A percentile compares a stretch with the other conserved stretches of the same genome.
Conservation (phyloP, 1,140 invertebrate species). For the Potamilus streckersoni region DNA sequence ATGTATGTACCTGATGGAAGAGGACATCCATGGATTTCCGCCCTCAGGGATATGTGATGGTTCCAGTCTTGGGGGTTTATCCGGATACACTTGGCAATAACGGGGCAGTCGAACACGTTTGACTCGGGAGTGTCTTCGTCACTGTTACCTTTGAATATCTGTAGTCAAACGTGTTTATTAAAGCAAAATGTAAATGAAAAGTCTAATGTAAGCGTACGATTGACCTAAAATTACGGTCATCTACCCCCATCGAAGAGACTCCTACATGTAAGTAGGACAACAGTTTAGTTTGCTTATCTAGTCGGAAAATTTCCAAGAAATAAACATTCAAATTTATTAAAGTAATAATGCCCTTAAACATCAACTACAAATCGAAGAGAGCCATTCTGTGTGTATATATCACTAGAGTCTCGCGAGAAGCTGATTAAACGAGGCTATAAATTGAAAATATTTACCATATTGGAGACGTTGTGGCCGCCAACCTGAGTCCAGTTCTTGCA, state of each 20-base stretch:
- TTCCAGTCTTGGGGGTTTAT: constrained; percentile 42
- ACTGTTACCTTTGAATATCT: constrained; percentile 46
- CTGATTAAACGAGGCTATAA: background rate
- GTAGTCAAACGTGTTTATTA: constrained; percentile 7
- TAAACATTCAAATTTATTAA: background rate
- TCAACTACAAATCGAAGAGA: background rate
- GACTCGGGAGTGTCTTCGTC: constrained; percentile 37
- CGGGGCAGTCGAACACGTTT: constrained; percentile 38
- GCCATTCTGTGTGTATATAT: background rate
- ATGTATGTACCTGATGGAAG: constrained; percentile 17
- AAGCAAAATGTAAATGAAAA: background rate
- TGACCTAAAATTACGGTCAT: background rate
- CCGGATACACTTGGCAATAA: constrained; percentile 45
- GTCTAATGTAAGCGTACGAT: too few relatives aligned
- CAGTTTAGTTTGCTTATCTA: background rate
- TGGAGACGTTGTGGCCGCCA: constrained; percentile 27
- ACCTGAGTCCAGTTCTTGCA: constrained; percentile 36
- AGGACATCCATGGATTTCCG: constrained; percentile 46
- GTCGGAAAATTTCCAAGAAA: background rate
- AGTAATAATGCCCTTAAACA: background rate
- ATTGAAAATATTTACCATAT: constrained; percentile 19
- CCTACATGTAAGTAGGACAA: background rate
- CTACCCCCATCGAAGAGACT: too few relatives aligned
- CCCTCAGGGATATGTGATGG: constrained; percentile 38
- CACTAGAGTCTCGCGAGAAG: too few relatives aligned